Evolutionary conservation across 2,113 vertebrate species (phyloP), one percentile per base, ranked within the genome.

Genomic region (Nycticryphes semicollaris): DNA sequence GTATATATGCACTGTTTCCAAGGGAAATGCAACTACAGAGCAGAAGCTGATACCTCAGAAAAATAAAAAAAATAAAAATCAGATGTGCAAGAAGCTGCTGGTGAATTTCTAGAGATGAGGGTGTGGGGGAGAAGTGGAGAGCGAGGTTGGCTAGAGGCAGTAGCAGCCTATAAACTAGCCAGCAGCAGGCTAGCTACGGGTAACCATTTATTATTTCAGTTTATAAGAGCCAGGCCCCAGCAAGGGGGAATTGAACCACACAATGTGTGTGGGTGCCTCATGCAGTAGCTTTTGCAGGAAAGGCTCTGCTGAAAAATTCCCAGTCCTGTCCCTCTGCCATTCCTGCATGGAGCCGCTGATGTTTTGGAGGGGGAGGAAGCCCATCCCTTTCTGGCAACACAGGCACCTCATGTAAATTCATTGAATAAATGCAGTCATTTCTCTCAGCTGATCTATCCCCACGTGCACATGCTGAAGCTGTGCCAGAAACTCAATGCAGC

Each of bases 381-480:
- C 66, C 9, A 0, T 93, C 80, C 83, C 51, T 77, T 94, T 89
- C 94, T 95, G 96, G 92, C 86, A 95, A 75, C 0, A 7, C 62
- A 92, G 62, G 80, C 84, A 84, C 80, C 96, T 97, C 96, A 97
- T 96, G 95, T 89, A 97, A 97, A 97, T 96, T 96, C 94, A 96
- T 92, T 96, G 95, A 97, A 94, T 87, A 96, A 97, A 93, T 96
- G 94, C 96, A 96, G 96, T 95, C 96, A 96, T 95, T 93, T 90
- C 88, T 93, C 95, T 96, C 95, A 96, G 95, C 96, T 97, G 96
- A 97, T 97, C 92, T 80, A 89, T 90, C 80, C 92, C 96, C 96
- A 96, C 90, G 94, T 94, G 92, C 35, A 2, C 3, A 27, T 30
- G 66, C 73, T 94, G 94, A 93, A 93, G 66, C 95, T 81, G 90